Percentiles rank a stretch among this genome's conserved stretches.
These are phyloP conservation scores for Agriopis marginaria DNA, from an alignment of 2,888 invertebrate species.

Conservation along the genomic window DNA sequence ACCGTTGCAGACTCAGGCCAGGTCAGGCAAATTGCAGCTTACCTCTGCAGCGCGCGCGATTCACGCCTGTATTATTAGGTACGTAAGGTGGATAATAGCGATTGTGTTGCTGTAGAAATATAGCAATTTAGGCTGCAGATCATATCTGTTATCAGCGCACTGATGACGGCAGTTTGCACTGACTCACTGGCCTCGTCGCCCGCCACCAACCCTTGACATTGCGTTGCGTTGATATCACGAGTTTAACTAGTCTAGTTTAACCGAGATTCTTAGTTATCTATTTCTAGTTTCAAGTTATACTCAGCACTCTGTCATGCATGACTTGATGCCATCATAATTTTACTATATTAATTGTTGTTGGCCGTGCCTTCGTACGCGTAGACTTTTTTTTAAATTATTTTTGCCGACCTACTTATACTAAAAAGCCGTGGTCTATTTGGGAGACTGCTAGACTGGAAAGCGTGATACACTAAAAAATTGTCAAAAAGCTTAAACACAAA, in stretches of 20 bases:
- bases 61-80: neutral
- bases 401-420: no score
- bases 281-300: no score
- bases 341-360: no score
- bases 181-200: slow-evolving; percentile 35
- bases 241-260: slow-evolving; percentile 7
- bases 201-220: slow-evolving; percentile 43
- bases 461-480: no score
- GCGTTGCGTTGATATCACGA: slow-evolving; percentile 31
- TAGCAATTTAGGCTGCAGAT: slow-evolving; percentile 48
- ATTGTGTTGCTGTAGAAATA: neutral
- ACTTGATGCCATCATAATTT: no score
- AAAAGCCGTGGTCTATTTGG: no score
- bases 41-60: neutral
- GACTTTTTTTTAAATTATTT: no score
- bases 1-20: slow-evolving; percentile 2
- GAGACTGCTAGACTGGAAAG: no score
- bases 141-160: slow-evolving; percentile 58
- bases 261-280: neutral
- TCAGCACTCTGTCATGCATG: no score
- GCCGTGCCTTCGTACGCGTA: no score
- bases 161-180: slow-evolving; percentile 47
- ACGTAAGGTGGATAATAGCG: neutral
- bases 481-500: no score
- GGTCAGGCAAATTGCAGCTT: neutral